These are phyloP conservation scores for Agrilus cyanescens DNA, from an alignment of 2,888 invertebrate genomes.

Conservation along the genomic window DNA sequence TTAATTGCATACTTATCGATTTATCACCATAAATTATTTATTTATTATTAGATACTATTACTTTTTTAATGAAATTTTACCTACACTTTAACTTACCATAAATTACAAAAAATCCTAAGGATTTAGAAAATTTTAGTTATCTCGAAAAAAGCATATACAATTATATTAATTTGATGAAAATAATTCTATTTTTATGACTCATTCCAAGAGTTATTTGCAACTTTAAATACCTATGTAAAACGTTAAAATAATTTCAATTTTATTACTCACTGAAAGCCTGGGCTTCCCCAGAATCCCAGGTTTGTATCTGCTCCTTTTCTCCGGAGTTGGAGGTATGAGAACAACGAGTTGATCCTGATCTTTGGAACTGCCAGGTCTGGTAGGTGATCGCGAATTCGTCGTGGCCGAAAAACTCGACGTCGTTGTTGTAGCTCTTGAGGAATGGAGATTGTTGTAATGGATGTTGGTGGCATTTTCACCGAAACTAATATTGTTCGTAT, in stretches of 20 bases:
- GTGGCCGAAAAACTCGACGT: slow-evolving; percentile 5
- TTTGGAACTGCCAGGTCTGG: slow-evolving; percentile 8
- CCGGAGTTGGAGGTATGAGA: slow-evolving; percentile 40
- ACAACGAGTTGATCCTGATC: slow-evolving; percentile 39
- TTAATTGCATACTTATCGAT: too few relatives aligned
- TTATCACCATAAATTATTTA: too few relatives aligned
- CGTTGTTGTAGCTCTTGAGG: slow-evolving; percentile 9
- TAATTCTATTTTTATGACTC: too few relatives aligned
- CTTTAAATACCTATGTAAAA: neutral
- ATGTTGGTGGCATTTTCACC: slow-evolving; percentile 52
- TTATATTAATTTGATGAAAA: too few relatives aligned
- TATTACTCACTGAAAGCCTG: slow-evolving; percentile 46
- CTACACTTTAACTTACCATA: too few relatives aligned
- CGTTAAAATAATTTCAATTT: neutral
- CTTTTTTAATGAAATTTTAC: too few relatives aligned
- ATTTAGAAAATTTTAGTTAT: too few relatives aligned
- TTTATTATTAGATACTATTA: too few relatives aligned
- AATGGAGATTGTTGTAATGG: slow-evolving; percentile 39
- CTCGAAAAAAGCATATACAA: too few relatives aligned
- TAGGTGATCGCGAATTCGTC: slow-evolving; percentile 5
- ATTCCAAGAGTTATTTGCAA: too few relatives aligned
- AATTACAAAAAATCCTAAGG: too few relatives aligned
- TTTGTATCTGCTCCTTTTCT: slow-evolving; percentile 16
- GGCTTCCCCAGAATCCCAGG: slow-evolving; percentile 35
- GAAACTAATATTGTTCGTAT: slow-evolving; percentile 62